These are phyloP conservation scores for Nautilus pompilius DNA, from an alignment of 1,140 invertebrate species.

Conservation along the genomic window DNA sequence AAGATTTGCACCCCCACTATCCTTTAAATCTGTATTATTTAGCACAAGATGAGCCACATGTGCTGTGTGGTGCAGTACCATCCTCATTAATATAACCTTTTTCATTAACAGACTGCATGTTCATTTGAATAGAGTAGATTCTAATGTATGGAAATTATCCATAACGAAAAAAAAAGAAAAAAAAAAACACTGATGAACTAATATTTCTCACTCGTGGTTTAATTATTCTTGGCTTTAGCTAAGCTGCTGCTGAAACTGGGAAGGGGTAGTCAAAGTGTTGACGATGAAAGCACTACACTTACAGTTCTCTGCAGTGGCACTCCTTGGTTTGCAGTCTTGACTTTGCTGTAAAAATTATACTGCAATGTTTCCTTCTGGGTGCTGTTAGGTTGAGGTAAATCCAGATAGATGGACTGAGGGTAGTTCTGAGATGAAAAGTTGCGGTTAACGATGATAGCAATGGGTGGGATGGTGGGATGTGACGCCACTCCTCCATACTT, in stretches of 20 bases:
- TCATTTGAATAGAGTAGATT: too few relatives aligned
- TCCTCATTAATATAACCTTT: too few relatives aligned
- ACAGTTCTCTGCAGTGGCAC: slow-evolving; percentile 41
- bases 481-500: slow-evolving; percentile 63
- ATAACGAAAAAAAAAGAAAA: too few relatives aligned
- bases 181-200: too few relatives aligned
- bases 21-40: too few relatives aligned
- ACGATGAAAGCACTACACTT: slow-evolving; percentile 13
- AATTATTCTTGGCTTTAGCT: too few relatives aligned
- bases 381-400: slow-evolving; percentile 8
- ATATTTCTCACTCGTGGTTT: too few relatives aligned
- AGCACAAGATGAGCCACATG: too few relatives aligned
- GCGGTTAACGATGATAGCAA: slow-evolving; percentile 14
- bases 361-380: neutral
- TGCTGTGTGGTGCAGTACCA: too few relatives aligned
- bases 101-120: too few relatives aligned
- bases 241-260: neutral
- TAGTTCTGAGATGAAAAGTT: slow-evolving; percentile 17
- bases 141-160: too few relatives aligned
- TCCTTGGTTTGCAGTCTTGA: slow-evolving; percentile 13
- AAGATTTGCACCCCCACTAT: too few relatives aligned
- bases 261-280: neutral
- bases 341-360: slow-evolving; percentile 1
- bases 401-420: slow-evolving; percentile 26
- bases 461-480: slow-evolving; percentile 7